Conservation (phyloP, 2,888 invertebrate genomes). For the Cyclophora albipunctata region DNA sequence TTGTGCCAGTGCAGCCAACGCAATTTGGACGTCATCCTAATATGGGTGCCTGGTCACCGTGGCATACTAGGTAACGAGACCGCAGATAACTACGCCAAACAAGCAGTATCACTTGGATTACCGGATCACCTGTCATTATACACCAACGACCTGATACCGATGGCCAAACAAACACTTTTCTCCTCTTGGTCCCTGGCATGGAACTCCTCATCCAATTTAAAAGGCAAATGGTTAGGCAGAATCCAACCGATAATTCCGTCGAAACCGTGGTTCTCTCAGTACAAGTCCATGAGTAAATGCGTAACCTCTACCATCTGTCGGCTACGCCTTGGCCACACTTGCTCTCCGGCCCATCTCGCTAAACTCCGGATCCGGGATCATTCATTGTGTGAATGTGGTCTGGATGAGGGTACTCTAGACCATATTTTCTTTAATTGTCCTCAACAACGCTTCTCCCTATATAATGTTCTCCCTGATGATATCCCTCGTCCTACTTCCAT, state of each 20-base stretch:
- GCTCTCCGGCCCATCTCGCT: constrained; percentile 8
- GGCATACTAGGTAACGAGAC: too few species aligned
- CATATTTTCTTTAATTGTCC: constrained; percentile 2
- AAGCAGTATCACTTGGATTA: not conserved
- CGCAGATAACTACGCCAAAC: not conserved
- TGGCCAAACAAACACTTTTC: not conserved
- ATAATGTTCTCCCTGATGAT: not conserved
- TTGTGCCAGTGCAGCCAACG: not conserved
- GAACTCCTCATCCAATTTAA: not conserved
- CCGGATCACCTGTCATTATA: not conserved
- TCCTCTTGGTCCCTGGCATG: not conserved
- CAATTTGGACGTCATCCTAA: not conserved
- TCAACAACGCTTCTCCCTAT: not conserved
- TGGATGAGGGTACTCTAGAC: constrained; percentile 5
- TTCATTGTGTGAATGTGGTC: constrained; percentile 14
- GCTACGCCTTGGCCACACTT: constrained; percentile 8
- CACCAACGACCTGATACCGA: not conserved
- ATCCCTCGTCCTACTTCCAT: constrained; percentile 1
- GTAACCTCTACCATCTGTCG: constrained; percentile 5
- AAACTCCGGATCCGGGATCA: constrained; percentile 7
- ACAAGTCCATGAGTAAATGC: not conserved
- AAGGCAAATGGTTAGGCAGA: not conserved
- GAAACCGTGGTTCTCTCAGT: constrained; percentile 3
- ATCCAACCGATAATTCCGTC: not conserved
- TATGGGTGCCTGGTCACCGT: not conserved